Percentiles rank a stretch among this genome's conserved stretches.
phyloP scores from a whole-genome alignment of 2,113 vertebrate genomes.

The Catagonus wagneri region DNA sequence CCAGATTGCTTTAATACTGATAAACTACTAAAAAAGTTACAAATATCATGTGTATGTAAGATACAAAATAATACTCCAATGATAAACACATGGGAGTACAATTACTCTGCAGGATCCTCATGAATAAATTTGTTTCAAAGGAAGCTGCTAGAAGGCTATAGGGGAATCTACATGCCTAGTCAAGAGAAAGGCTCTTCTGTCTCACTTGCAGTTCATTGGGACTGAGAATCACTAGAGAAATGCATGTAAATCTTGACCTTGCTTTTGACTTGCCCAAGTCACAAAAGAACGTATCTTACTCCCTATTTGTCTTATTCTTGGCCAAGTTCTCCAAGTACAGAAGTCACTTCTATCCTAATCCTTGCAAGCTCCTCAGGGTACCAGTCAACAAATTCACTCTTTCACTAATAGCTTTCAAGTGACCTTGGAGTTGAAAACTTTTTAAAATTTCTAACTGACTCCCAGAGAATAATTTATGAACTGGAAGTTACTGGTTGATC shows the following conservation, averaged over 20 bases:
- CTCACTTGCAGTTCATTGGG: background rate
- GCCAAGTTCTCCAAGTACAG: background rate
- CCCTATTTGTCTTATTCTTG: background rate
- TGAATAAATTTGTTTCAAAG: conserved; percentile 28
- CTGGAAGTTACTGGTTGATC: conserved; percentile 2
- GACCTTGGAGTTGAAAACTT: background rate
- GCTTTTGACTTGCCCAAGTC: background rate
- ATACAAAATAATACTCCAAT: background rate
- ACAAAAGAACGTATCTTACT: background rate
- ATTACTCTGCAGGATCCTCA: background rate
- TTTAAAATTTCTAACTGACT: background rate
- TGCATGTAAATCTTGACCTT: background rate
- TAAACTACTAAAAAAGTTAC: conserved; percentile 49
- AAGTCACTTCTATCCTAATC: conserved; percentile 1
- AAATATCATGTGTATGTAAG: background rate
- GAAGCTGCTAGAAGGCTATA: background rate
- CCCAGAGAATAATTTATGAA: background rate
- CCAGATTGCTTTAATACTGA: conserved; percentile 56
- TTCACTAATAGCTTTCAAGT: background rate
- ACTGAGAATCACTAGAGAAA: background rate
- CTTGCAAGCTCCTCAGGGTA: background rate
- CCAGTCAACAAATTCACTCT: conserved; percentile 28
- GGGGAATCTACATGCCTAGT: background rate
- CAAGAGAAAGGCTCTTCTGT: background rate
- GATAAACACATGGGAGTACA: background rate